A percentile compares a stretch with the other conserved stretches of the same genome.
phyloP scores from a whole-genome alignment of 2,888 invertebrate species.

The Doris montereyensis region DNA sequence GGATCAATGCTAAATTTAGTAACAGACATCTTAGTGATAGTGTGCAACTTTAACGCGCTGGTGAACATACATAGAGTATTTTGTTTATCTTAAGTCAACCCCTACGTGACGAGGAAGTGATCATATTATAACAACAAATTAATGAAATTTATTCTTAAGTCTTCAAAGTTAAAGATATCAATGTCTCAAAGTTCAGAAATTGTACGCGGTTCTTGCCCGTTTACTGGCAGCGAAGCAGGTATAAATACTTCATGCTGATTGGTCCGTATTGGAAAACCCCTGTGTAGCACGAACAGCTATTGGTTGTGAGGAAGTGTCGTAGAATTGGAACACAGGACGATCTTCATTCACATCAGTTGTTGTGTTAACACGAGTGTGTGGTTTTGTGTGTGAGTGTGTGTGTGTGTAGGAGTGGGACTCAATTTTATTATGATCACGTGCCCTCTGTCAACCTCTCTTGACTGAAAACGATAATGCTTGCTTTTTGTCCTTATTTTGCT shows the following conservation, averaged over 20 bases:
- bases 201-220: constrained; percentile 30
- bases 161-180: constrained; percentile 35
- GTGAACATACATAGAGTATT: constrained; percentile 39
- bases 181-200: constrained; percentile 35
- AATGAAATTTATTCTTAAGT: constrained; percentile 18
- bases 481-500: no score
- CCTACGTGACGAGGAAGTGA: constrained; percentile 3
- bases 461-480: no score
- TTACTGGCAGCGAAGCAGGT: constrained; percentile 23
- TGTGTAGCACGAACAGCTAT: constrained; percentile 39
- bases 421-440: no score
- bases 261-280: constrained; percentile 44
- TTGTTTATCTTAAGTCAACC: constrained; percentile 11
- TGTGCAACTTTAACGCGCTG: constrained; percentile 49
- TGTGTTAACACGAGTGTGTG: no score
- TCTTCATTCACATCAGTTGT: no score
- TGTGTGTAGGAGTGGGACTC: no score
- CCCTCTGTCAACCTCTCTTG: no score
- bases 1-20: constrained; percentile 49
- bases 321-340: constrained; percentile 39
- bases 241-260: constrained; percentile 48
- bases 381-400: no score
- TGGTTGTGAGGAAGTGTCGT: constrained; percentile 41
- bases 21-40: constrained; percentile 47
- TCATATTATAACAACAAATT: constrained; percentile 35